These are phyloP conservation scores for Acestrorhynchus altus DNA, from an alignment of 2,797 vertebrate genomes.

Conservation along the genomic window DNA sequence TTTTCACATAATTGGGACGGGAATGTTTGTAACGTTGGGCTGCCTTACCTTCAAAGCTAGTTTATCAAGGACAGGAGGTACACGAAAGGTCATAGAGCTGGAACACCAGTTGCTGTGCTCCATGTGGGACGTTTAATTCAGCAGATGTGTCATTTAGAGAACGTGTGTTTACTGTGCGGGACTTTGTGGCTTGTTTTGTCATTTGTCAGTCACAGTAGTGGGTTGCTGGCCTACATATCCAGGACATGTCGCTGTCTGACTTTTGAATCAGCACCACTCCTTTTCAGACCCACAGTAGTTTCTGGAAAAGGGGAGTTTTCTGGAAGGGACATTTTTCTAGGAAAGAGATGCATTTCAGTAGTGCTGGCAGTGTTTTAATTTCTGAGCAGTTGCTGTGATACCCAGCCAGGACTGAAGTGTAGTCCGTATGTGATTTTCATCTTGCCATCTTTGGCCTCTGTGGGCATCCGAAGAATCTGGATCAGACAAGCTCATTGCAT, in stretches of 20 bases:
- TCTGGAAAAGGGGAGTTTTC: slow-evolving; percentile 40
- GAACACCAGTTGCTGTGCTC: background rate
- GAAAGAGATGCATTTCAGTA: slow-evolving; percentile 26
- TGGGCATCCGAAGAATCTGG: no score
- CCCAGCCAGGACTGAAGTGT: background rate
- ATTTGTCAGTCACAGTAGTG: slow-evolving; percentile 44
- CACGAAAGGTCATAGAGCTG: slow-evolving; percentile 29
- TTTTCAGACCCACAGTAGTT: slow-evolving; percentile 33
- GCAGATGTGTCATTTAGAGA: slow-evolving; percentile 50
- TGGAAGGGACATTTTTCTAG: slow-evolving; percentile 28
- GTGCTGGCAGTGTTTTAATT: background rate
- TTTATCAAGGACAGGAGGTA: slow-evolving; percentile 42
- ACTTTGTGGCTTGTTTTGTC: slow-evolving; percentile 39
- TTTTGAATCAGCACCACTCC: slow-evolving; percentile 49
- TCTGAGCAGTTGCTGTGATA: background rate
- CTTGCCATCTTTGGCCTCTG: background rate
- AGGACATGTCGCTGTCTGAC: slow-evolving; percentile 40
- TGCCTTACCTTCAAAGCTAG: slow-evolving; percentile 11
- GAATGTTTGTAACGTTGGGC: background rate
- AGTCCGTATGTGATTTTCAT: slow-evolving; percentile 2
- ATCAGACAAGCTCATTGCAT: no score
- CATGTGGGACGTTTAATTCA: slow-evolving; percentile 48
- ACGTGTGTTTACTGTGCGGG: slow-evolving; percentile 38
- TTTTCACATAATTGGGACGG: background rate
- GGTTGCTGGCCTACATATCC: slow-evolving; percentile 49